Evolutionary conservation across 2,888 invertebrate species (phyloP).

Genomic region (Orthosia gracilis): DNA sequence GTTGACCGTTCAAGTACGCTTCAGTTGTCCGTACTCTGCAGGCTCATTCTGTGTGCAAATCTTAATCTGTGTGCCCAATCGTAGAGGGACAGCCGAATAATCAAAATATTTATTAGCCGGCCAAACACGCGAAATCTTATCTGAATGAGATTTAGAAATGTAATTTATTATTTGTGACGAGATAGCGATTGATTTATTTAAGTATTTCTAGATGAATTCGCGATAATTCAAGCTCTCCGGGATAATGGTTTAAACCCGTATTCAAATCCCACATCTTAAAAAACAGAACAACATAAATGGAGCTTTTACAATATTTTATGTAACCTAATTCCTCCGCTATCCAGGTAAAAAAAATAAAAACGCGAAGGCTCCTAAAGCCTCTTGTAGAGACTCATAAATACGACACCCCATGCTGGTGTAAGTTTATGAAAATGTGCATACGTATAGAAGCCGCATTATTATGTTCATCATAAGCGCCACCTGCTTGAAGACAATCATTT

Average conservation of each 20-base stretch:
- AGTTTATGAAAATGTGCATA: conserved; percentile 65
- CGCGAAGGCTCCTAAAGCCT: conserved; percentile 11
- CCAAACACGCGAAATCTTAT: conserved; percentile 43
- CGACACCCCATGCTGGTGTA: conserved; percentile 35
- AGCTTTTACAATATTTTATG: conserved; percentile 26
- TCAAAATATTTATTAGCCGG: conserved; percentile 67
- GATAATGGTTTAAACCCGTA: neutral
- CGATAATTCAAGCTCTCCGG: neutral
- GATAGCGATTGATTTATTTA: conserved; percentile 34
- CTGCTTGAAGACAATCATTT: conserved; percentile 83
- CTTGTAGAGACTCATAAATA: conserved; percentile 48
- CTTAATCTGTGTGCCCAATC: conserved; percentile 76
- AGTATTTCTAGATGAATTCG: conserved; percentile 4
- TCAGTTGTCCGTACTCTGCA: conserved; percentile 74
- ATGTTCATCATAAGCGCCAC: conserved; percentile 78
- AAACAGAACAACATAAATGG: conserved; percentile 4
- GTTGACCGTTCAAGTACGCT: conserved; percentile 85
- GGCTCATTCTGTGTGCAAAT: conserved; percentile 72
- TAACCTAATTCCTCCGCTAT: conserved; percentile 34
- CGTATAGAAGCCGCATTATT: conserved; percentile 65
- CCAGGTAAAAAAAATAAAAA: conserved; percentile 25
- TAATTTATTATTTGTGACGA: conserved; percentile 39
- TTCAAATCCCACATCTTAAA: neutral
- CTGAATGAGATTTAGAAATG: conserved; percentile 40
- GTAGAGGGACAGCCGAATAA: conserved; percentile 69